Evolutionary conservation across 2,797 vertebrate genomes (phyloP).

Genomic region (Acanthurus leucopareius): DNA sequence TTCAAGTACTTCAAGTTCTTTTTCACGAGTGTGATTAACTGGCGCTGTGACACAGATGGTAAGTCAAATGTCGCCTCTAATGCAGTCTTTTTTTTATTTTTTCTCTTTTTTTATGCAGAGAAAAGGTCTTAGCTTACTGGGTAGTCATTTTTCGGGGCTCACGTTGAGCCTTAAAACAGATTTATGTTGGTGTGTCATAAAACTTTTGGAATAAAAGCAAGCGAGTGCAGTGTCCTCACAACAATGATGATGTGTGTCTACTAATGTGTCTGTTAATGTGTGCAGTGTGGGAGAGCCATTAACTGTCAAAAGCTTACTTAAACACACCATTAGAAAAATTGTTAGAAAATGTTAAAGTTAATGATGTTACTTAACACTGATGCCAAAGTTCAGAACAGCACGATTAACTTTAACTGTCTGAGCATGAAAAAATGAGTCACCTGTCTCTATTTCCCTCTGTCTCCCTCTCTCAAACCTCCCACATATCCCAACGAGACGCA

Average conservation of each 20-base stretch:
- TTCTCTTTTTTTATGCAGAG: neutral
- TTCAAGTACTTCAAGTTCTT: conserved; percentile 25
- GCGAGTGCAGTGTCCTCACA: neutral
- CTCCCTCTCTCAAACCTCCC: conserved; percentile 44
- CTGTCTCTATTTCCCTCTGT: conserved; percentile 16
- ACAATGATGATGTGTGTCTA: neutral
- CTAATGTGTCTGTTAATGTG: neutral
- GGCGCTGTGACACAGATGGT: conserved; percentile 40
- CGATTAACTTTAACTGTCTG: conserved; percentile 29
- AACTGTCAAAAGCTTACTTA: neutral
- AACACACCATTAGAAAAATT: neutral
- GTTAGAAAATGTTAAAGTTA: conserved; percentile 4
- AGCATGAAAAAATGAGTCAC: conserved; percentile 29
- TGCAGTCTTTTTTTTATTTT: neutral
- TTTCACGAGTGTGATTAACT: conserved; percentile 28
- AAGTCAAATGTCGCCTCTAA: conserved; percentile 11
- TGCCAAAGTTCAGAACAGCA: conserved; percentile 3
- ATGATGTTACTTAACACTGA: conserved; percentile 6
- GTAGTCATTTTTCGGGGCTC: neutral
- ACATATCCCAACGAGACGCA: conserved; percentile 68
- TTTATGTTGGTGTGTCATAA: neutral
- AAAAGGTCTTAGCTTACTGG: neutral
- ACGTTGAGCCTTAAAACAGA: neutral
- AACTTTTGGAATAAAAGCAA: neutral
- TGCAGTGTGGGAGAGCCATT: neutral